phyloP scores from a whole-genome alignment of 2,797 vertebrate species.

The Enteromius unitaeniatus region DNA sequence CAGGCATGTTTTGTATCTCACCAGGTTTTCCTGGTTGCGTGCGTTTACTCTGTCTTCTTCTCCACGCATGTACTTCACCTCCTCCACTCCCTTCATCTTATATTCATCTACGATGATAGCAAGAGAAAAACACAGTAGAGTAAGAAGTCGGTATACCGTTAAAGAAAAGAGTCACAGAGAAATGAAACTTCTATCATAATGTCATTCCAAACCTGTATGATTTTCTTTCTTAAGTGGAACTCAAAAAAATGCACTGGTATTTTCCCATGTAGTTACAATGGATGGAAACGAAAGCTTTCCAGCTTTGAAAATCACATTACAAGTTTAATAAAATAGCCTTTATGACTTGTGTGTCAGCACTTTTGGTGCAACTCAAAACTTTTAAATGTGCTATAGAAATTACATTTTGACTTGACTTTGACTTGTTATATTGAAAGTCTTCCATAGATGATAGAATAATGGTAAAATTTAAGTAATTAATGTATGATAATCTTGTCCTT shows the following conservation, averaged over 20 bases:
- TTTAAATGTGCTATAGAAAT: too few species aligned
- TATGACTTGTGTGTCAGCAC: neutral
- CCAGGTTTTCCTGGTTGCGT: constrained; percentile 99
- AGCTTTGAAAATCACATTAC: neutral
- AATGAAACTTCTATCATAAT: neutral
- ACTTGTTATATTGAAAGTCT: neutral
- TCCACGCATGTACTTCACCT: constrained; percentile 99
- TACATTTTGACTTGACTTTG: too few species aligned
- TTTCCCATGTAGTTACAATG: neutral
- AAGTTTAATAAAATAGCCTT: neutral
- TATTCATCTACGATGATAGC: constrained; percentile 87
- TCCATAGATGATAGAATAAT: neutral
- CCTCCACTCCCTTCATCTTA: constrained; percentile 98
- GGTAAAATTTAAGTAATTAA: neutral
- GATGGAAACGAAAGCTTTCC: neutral
- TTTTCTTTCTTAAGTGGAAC: too few species aligned
- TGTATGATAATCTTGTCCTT: neutral
- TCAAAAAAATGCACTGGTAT: neutral
- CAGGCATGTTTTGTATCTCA: constrained; percentile 74
- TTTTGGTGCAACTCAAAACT: too few species aligned
- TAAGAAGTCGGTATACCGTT: neutral
- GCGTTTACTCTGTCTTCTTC: constrained; percentile 93
- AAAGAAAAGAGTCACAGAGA: neutral
- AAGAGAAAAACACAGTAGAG: constrained; percentile 5
- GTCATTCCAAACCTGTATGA: neutral